These are phyloP conservation scores for Phocides pigmalion DNA, from an alignment of 1,140 invertebrate genomes.

Conservation along the genomic window DNA sequence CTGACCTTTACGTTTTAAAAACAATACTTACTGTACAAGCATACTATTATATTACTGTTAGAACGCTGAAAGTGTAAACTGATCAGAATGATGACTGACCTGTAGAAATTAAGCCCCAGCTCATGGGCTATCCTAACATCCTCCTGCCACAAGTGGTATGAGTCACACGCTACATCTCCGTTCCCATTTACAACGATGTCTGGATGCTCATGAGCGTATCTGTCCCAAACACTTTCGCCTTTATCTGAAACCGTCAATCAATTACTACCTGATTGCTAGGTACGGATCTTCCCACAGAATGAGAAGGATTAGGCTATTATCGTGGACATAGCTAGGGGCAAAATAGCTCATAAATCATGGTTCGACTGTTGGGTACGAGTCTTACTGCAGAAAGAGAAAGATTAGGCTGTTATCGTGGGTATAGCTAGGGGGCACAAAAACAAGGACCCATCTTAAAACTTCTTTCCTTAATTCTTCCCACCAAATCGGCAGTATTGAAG, in stretches of 20 bases:
- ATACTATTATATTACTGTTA: no score
- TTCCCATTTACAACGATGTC: not conserved
- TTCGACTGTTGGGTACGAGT: not conserved
- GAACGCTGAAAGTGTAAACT: not conserved
- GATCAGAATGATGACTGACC: not conserved
- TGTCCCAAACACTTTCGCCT: conserved; percentile 5
- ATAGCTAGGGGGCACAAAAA: no score
- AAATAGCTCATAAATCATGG: no score
- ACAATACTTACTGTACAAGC: no score
- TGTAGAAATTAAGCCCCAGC: conserved; percentile 1
- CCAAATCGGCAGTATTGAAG: no score
- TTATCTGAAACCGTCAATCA: conserved; percentile 7
- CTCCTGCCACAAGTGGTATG: conserved; percentile 7
- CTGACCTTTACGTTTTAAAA: no score
- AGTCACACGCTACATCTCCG: not conserved
- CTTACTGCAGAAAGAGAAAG: not conserved
- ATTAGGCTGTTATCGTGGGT: not conserved
- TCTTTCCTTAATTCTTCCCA: no score
- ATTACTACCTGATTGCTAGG: no score
- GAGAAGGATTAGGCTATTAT: not conserved
- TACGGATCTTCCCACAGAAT: not conserved
- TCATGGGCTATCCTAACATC: conserved; percentile 10
- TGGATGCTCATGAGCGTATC: not conserved
- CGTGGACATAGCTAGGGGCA: no score
- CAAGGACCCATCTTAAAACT: no score